These are phyloP conservation scores for Ichneumon xanthorius DNA, from an alignment of 2,888 invertebrate species.

Conservation along the genomic window DNA sequence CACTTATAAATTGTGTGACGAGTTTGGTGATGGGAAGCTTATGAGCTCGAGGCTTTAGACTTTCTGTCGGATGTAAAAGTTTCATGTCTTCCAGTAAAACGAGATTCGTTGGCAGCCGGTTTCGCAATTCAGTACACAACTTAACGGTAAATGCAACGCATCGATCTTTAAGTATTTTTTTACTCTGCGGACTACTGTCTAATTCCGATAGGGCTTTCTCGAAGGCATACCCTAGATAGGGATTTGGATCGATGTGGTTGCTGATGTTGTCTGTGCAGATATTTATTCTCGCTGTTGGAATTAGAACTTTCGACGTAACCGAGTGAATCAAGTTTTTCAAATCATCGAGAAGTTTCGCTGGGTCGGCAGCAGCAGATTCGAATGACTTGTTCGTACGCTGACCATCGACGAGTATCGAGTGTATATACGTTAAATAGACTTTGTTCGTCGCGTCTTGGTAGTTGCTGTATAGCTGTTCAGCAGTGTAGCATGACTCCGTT, in stretches of 20 bases:
- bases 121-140: slow-evolving; percentile 57
- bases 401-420: not conserved
- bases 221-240: slow-evolving; percentile 53
- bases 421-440: not conserved
- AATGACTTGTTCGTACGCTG: not conserved
- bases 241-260: slow-evolving; percentile 49
- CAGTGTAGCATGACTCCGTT: slow-evolving; percentile 71
- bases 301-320: slow-evolving; percentile 12
- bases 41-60: slow-evolving; percentile 29
- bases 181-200: slow-evolving; percentile 8
- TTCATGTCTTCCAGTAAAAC: slow-evolving; percentile 51
- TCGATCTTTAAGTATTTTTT: slow-evolving; percentile 54
- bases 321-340: slow-evolving; percentile 36
- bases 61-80: slow-evolving; percentile 46
- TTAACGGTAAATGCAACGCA: slow-evolving; percentile 55
- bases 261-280: slow-evolving; percentile 45
- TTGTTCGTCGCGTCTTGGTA: not conserved
- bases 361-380: not conserved
- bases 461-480: slow-evolving; percentile 57
- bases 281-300: slow-evolving; percentile 41
- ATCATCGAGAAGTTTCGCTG: slow-evolving; percentile 44
- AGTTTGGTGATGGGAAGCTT: slow-evolving; percentile 10
- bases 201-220: slow-evolving; percentile 51
- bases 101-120: slow-evolving; percentile 57
- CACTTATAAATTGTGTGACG: slow-evolving; percentile 10